Base-by-base conservation (phyloP, 1,140 invertebrate species). In the Panagrolaimus sp. region DNA sequence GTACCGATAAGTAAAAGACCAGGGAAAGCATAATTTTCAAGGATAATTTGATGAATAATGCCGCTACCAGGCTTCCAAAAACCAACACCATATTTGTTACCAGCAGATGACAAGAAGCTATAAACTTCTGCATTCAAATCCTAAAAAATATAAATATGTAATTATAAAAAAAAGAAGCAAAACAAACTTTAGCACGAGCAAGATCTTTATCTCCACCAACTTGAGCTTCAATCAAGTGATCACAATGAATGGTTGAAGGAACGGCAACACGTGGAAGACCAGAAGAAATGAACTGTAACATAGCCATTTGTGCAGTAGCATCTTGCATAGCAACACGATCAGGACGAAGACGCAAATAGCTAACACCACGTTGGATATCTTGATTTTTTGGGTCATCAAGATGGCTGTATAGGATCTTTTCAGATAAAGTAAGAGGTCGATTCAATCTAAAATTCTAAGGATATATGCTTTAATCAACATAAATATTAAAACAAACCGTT, bases 301-400 rank as follows among this genome's bases (percentile, higher is more conserved):
- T 93, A 13, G 96, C 96, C 96, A 99, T 99, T 87, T 99, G 87
- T n/a, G 96, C 96, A 48, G 96, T 99, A n/a, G 96, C 96, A 88
- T 99, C 96, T 86, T 99, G 96, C 95, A 98, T 98, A 68, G 94
- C 96, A 63, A 99, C 96, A 75, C 96, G 88, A 84, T 99, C 96
- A 25, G 96, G 96, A 57, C 94, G 87, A 25, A 99, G 86, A 67
- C 91, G 88, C 11, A 99, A 87, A 83, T 99, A 98, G 67, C 91
- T 94, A 14, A 88, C 89, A 63, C 95, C 94, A 73, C 94, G 87
- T 68, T 88, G 87, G 71, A 97, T 90, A 43, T 94, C 92, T 86
- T 92, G 90, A 72, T 87, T 89, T 71, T 84, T 77, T 1, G 96
- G 93, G 78, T 98, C 89, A 89, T 98, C 94, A 73, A 99, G 85